Evolutionary conservation across 2,113 vertebrate genomes (phyloP).

Genomic region (Caretta caretta): DNA sequence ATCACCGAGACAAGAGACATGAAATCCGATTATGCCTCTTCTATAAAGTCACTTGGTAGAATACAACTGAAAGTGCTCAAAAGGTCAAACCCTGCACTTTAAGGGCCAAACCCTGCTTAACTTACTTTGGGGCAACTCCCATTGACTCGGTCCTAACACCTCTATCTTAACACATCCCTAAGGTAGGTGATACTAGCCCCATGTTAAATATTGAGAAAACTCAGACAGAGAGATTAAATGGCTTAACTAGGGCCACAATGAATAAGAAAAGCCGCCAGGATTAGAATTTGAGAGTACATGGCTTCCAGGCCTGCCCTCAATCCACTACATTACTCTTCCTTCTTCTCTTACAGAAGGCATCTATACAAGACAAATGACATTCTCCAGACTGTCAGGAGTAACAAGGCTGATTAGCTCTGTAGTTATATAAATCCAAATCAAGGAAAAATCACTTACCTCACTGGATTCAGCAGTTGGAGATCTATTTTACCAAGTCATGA

Average conservation of each 20-base stretch:
- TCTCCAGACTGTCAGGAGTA: neutral
- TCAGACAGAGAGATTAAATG: neutral
- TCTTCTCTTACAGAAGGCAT: rapidly evolving
- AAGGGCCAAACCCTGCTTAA: neutral
- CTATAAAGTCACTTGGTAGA: neutral
- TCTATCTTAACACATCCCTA: rapidly evolving
- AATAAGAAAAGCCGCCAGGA: neutral
- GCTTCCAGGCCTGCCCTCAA: neutral
- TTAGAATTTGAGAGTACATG: rapidly evolving
- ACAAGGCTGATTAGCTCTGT: neutral
- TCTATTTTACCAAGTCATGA: neutral
- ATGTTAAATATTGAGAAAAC: neutral
- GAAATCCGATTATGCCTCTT: neutral
- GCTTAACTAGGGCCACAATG: neutral
- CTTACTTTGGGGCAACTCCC: neutral
- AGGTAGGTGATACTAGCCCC: neutral
- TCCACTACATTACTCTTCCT: rapidly evolving
- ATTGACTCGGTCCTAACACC: neutral
- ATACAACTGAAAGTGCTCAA: neutral
- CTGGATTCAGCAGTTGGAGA: neutral
- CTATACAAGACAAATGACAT: neutral
- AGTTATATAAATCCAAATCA: neutral
- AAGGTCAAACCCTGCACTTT: neutral
- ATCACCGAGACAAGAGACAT: rapidly evolving
- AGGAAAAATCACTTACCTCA: neutral